Evolutionary conservation across 1,140 invertebrate species (phyloP).

Genomic region (Eufriesea mexicana): DNA sequence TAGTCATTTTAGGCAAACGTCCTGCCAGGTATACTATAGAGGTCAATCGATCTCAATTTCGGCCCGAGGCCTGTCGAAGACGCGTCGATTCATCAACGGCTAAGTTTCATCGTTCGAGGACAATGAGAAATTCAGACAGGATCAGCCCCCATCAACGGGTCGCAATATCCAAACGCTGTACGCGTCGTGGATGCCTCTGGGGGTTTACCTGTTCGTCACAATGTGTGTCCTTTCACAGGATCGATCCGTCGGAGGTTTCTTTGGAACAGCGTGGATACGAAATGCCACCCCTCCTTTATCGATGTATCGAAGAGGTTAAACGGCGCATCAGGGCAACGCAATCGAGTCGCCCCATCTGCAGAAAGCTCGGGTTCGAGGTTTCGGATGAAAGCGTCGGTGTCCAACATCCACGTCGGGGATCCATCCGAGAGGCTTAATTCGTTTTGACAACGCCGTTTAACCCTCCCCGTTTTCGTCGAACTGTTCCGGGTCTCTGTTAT

Average conservation of each 20-base stretch:
- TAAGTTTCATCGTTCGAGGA: background rate
- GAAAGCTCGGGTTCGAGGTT: slow-evolving; percentile 4
- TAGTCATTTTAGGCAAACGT: background rate
- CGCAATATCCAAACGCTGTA: background rate
- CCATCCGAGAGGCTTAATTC: slow-evolving; percentile 66
- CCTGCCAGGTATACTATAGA: background rate
- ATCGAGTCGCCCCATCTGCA: slow-evolving; percentile 32
- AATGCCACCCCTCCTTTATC: background rate
- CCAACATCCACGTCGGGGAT: slow-evolving; percentile 19
- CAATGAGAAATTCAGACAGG: slow-evolving; percentile 19
- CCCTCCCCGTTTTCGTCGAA: slow-evolving; percentile 38
- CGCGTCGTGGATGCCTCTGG: background rate
- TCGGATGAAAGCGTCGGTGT: slow-evolving; percentile 51
- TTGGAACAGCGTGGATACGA: background rate
- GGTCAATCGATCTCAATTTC: slow-evolving; percentile 15
- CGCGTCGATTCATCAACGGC: slow-evolving; percentile 11
- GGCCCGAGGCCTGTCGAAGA: background rate
- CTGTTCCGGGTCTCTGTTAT: slow-evolving; percentile 50
- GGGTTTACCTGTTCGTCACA: slow-evolving; percentile 43
- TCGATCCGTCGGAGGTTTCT: slow-evolving; percentile 22
- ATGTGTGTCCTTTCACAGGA: background rate
- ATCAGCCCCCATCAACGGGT: background rate
- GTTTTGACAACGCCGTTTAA: slow-evolving; percentile 71
- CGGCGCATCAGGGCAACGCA: slow-evolving; percentile 10
- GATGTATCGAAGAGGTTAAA: slow-evolving; percentile 39